Evolutionary conservation across 2,888 invertebrate species (phyloP).

Genomic region (Ochropacha duplaris): DNA sequence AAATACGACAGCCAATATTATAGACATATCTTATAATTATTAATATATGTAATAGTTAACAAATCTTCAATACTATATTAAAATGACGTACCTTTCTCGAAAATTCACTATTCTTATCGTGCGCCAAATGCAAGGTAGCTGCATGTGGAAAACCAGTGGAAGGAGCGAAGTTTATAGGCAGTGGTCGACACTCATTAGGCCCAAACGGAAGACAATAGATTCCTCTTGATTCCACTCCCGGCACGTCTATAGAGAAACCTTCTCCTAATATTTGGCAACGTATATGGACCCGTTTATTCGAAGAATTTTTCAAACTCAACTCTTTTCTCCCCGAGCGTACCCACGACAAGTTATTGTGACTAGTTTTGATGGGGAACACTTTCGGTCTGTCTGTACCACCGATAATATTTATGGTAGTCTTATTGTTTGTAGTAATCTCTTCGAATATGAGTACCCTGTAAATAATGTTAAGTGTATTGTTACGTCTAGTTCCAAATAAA

Average conservation of each 20-base stretch:
- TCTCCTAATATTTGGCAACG: conserved; percentile 66
- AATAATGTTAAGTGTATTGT: conserved; percentile 11
- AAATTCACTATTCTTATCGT: conserved; percentile 61
- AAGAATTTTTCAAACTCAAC: conserved; percentile 64
- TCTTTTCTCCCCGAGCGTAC: conserved; percentile 65
- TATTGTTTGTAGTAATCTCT: conserved; percentile 50
- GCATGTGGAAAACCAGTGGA: conserved; percentile 45
- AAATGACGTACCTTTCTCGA: conserved; percentile 57
- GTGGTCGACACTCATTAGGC: conserved; percentile 56
- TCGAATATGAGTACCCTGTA: conserved; percentile 63
- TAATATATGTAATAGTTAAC: no score
- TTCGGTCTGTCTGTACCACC: conserved; percentile 57
- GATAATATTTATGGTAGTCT: conserved; percentile 48
- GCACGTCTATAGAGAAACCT: conserved; percentile 65
- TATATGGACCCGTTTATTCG: conserved; percentile 59
- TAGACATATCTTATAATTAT: no score
- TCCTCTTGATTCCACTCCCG: conserved; percentile 56
- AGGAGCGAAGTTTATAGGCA: conserved; percentile 62
- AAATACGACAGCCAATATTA: no score
- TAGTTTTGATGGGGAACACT: conserved; percentile 68
- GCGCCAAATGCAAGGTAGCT: conserved; percentile 57
- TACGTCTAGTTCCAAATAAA: no score
- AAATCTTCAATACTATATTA: no score
- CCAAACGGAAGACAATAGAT: conserved; percentile 57
- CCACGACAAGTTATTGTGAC: conserved; percentile 60